phyloP scores from a whole-genome alignment of 1,140 invertebrate genomes.

The Callitettix versicolor region DNA sequence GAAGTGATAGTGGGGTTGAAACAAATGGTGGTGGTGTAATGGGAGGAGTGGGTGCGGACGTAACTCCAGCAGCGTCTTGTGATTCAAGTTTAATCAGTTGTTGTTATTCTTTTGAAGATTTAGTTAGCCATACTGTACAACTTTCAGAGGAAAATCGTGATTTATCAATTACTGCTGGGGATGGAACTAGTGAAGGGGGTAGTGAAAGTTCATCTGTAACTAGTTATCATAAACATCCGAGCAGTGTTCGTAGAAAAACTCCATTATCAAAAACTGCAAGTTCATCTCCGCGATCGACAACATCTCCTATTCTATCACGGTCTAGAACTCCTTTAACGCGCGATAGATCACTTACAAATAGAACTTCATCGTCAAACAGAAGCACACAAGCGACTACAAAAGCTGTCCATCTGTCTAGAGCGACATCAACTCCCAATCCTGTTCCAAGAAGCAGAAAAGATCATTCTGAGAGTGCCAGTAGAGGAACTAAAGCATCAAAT shows the following conservation, averaged over 20 bases:
- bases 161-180: constrained; percentile 32
- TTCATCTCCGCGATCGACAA: constrained; percentile 1
- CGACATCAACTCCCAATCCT: not conserved
- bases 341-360: not conserved
- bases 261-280: not conserved
- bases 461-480: not conserved
- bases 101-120: constrained; percentile 55
- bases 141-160: constrained; percentile 32
- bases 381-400: not conserved
- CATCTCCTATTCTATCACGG: not conserved
- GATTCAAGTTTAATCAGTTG: constrained; percentile 65
- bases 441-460: constrained; percentile 3
- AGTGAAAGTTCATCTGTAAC: constrained; percentile 62
- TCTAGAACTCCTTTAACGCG: constrained; percentile 5
- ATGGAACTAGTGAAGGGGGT: constrained; percentile 42
- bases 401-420: not conserved
- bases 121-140: constrained; percentile 41
- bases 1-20: constrained; percentile 69
- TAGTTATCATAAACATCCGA: constrained; percentile 33
- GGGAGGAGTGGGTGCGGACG: constrained; percentile 45
- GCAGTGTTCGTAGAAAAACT: not conserved
- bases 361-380: not conserved
- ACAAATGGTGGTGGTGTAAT: constrained; percentile 50
- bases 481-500: not conserved
- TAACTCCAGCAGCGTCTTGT: constrained; percentile 42